Evolutionary conservation across 2,113 vertebrate species (phyloP).

Genomic region (Zosterops japonicus): DNA sequence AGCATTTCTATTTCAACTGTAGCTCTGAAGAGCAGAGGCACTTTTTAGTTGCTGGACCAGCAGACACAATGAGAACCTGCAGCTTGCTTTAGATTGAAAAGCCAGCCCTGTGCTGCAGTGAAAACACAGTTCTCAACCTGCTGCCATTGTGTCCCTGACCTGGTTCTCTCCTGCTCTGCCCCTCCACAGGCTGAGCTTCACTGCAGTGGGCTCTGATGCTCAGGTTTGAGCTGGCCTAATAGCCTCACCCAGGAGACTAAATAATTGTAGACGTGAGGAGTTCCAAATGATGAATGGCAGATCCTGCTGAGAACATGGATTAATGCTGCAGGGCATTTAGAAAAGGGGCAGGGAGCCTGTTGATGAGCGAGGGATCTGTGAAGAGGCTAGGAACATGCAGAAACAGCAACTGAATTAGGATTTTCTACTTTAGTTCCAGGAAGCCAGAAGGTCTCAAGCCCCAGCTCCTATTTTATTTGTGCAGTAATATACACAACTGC

Average conservation of each 20-base stretch:
- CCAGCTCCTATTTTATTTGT: neutral
- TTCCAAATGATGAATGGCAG: constrained; percentile 43
- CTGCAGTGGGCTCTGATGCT: neutral
- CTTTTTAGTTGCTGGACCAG: neutral
- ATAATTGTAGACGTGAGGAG: neutral
- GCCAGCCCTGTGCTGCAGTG: neutral
- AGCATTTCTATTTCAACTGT: neutral
- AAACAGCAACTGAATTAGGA: neutral
- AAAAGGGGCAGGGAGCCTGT: neutral
- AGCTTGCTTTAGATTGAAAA: neutral
- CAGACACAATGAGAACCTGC: neutral
- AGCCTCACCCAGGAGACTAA: constrained; percentile 10
- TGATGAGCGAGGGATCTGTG: neutral
- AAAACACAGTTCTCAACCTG: neutral
- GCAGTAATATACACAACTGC: neutral
- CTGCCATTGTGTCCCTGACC: neutral
- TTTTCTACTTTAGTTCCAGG: constrained; percentile 21
- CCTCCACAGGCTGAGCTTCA: neutral
- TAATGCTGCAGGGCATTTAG: constrained; percentile 37
- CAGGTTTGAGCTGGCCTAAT: constrained; percentile 16
- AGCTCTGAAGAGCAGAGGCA: neutral
- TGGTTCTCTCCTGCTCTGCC: neutral
- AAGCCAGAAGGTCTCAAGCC: constrained; percentile 22
- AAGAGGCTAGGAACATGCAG: neutral
- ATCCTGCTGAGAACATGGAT: constrained; percentile 24